Evolutionary conservation across 1,140 invertebrate genomes (phyloP).

Genomic region (Schlechtendalia chinensis): DNA sequence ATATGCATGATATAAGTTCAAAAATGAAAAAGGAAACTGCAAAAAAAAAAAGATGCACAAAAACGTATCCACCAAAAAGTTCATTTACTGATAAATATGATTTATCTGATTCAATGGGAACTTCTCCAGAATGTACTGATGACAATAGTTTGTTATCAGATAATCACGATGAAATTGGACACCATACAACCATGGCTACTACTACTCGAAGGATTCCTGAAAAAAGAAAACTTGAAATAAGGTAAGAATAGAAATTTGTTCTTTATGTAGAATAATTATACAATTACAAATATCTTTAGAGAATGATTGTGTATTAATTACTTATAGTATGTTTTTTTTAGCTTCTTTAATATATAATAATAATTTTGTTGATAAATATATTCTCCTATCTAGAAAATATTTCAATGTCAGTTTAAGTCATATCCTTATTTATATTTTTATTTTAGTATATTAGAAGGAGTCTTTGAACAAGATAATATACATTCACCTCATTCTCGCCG

Average conservation of each 20-base stretch:
- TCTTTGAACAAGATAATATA: not conserved
- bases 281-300: too few species aligned
- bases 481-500: not conserved
- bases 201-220: not conserved
- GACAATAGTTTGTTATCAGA: not conserved
- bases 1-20: slow-evolving; percentile 60
- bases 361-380: too few species aligned
- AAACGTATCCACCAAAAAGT: slow-evolving; percentile 39
- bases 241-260: not conserved
- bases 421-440: not conserved
- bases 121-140: slow-evolving; percentile 8
- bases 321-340: too few species aligned
- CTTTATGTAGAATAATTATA: not conserved
- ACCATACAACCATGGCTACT: not conserved
- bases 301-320: too few species aligned
- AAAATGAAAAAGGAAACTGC: slow-evolving; percentile 54
- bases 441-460: slow-evolving; percentile 17
- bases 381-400: too few species aligned
- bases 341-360: too few species aligned
- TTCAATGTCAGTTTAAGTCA: too few species aligned
- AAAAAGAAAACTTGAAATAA: slow-evolving; percentile 15
- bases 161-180: not conserved
- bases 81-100: slow-evolving; percentile 1
- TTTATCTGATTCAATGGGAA: not conserved
- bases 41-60: slow-evolving; percentile 56